Evolutionary conservation across 2,797 vertebrate species (phyloP).

Genomic region (Podarcis siculus): DNA sequence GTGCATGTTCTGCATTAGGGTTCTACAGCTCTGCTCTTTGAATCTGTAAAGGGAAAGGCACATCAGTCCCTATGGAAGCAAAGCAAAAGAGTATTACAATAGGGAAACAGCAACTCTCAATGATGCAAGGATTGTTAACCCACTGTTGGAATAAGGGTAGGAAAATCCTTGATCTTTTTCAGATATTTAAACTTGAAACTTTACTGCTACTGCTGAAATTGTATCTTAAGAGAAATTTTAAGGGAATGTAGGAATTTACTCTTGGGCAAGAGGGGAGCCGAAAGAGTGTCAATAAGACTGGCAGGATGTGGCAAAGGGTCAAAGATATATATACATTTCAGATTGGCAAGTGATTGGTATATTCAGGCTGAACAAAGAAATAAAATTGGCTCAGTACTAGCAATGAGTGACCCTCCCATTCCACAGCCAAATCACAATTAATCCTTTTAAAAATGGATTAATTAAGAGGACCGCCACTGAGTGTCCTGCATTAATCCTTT

Average conservation of each 20-base stretch:
- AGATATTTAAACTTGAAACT: not conserved
- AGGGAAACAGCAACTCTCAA: not conserved
- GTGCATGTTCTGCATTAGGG: not conserved
- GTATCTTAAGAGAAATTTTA: not conserved
- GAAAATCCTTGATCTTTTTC: not conserved
- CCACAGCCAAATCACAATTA: too few relatives aligned
- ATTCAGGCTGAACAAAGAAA: not conserved
- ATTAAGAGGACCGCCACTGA: not conserved
- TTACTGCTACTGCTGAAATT: not conserved
- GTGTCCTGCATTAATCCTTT: not conserved
- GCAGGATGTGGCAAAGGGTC: not conserved
- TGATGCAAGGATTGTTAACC: not conserved
- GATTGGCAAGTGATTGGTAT: not conserved
- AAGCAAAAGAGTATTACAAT: not conserved
- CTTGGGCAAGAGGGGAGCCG: not conserved
- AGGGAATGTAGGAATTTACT: not conserved
- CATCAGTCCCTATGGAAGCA: not conserved
- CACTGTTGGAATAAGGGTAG: too few relatives aligned
- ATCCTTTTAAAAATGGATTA: not conserved
- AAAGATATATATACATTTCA: not conserved
- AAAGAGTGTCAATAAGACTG: not conserved
- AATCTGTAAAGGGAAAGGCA: not conserved
- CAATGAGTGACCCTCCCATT: too few relatives aligned
- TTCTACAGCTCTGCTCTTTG: not conserved
- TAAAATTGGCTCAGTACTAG: not conserved